Conservation (phyloP, 1,140 invertebrate species). For the Lethrus apterus region DNA sequence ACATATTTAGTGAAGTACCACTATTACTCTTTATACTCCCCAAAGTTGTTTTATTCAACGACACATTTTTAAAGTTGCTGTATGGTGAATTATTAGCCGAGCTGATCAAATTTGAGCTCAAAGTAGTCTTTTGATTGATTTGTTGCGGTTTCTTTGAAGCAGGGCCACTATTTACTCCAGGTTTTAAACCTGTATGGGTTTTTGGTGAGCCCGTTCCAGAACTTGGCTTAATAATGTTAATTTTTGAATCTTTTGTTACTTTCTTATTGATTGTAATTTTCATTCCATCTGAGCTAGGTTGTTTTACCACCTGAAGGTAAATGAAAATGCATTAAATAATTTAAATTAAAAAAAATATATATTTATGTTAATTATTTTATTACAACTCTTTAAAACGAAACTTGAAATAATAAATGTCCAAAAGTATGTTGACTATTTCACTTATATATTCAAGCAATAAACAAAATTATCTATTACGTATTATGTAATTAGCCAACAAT, state of each 20-base stretch:
- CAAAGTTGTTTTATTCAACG: slow-evolving; percentile 12
- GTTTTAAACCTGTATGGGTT: slow-evolving; percentile 75
- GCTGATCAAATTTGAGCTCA: slow-evolving; percentile 7
- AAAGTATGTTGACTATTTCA: too few species aligned
- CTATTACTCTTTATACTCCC: slow-evolving; percentile 28
- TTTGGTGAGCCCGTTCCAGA: slow-evolving; percentile 60
- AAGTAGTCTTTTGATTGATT: slow-evolving; percentile 32
- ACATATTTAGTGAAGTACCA: slow-evolving; percentile 9
- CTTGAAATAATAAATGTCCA: too few species aligned
- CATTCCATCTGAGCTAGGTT: slow-evolving; percentile 75
- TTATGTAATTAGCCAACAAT: too few species aligned
- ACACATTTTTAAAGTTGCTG: slow-evolving; percentile 13
- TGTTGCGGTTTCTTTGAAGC: slow-evolving; percentile 68
- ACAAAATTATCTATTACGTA: too few species aligned
- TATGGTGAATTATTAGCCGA: slow-evolving; percentile 1
- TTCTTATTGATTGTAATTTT: slow-evolving; percentile 88
- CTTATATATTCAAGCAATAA: too few species aligned
- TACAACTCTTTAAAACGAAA: too few species aligned
- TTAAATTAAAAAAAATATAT: too few species aligned
- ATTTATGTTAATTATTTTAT: too few species aligned
- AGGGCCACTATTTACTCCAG: slow-evolving; percentile 71
- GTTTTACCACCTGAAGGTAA: too few species aligned
- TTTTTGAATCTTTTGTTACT: slow-evolving; percentile 52
- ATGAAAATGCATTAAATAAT: too few species aligned
- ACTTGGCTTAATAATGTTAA: slow-evolving; percentile 32